These are phyloP conservation scores for Myiozetetes cayanensis DNA, from an alignment of 2,113 vertebrate species.

Conservation along the genomic window DNA sequence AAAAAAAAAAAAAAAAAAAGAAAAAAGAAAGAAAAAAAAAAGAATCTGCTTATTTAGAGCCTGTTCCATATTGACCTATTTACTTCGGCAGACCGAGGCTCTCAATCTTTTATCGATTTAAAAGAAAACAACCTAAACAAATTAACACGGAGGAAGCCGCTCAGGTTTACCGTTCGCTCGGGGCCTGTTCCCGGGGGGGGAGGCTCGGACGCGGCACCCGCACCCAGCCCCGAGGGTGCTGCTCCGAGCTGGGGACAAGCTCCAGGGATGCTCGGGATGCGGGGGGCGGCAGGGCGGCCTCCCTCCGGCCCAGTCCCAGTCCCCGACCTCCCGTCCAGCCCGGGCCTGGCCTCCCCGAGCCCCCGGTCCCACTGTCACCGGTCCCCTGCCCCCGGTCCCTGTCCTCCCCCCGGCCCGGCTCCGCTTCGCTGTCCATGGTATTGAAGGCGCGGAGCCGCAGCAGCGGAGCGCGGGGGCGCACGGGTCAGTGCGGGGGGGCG, in stretches of 20 bases:
- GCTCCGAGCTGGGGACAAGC: background rate
- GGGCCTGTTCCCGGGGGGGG: background rate
- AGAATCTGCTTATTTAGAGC: slow-evolving; percentile 21
- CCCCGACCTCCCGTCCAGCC: background rate
- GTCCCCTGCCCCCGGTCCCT: background rate
- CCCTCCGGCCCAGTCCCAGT: too few relatives aligned
- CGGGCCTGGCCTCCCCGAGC: background rate
- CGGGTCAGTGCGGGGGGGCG: background rate
- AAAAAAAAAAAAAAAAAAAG: background rate
- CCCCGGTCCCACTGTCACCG: background rate
- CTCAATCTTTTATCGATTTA: slow-evolving; percentile 51
- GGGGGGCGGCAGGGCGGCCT: background rate
- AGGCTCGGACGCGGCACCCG: background rate
- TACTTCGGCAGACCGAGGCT: slow-evolving; percentile 29
- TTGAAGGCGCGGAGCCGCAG: slow-evolving; percentile 56
- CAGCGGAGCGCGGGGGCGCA: background rate
- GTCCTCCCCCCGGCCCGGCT: background rate
- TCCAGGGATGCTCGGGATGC: background rate
- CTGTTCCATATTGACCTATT: slow-evolving; percentile 59
- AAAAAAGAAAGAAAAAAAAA: background rate
- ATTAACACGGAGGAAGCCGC: background rate
- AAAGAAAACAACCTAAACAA: slow-evolving; percentile 49
- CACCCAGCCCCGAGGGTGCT: background rate
- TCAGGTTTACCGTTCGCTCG: background rate
- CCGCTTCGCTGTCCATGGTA: slow-evolving; percentile 76